Evolutionary conservation across 2,113 vertebrate genomes (phyloP).

Genomic region (Phalacrocorax pelagicus): DNA sequence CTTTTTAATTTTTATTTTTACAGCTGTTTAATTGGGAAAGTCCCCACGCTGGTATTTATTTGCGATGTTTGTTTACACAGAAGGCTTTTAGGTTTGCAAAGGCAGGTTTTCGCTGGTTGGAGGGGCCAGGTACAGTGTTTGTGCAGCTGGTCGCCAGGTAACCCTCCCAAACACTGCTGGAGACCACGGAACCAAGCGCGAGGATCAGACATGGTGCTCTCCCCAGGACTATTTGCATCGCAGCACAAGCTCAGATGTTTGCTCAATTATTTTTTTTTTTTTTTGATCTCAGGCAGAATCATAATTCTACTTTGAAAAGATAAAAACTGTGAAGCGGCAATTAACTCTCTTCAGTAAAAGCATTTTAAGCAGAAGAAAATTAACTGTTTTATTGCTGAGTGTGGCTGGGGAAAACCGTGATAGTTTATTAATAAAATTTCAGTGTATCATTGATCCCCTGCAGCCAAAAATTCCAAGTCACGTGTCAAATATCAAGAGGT

Average conservation of each 20-base stretch:
- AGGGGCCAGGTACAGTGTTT: conserved; percentile 52
- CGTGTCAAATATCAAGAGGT: not conserved
- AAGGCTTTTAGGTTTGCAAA: conserved; percentile 30
- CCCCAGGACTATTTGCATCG: not conserved
- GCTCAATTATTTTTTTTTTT: not conserved
- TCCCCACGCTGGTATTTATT: conserved; percentile 32
- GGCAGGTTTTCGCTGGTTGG: not conserved
- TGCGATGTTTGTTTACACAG: conserved; percentile 43
- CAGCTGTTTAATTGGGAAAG: conserved; percentile 45
- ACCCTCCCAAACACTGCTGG: conserved; percentile 39
- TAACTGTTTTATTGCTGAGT: not conserved
- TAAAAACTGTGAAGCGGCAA: not conserved
- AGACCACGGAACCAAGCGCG: not conserved
- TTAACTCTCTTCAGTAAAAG: not conserved
- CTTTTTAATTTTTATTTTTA: conserved; percentile 43
- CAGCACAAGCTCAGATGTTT: not conserved
- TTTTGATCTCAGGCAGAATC: not conserved
- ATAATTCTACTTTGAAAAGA: conserved; percentile 23
- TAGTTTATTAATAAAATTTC: not conserved
- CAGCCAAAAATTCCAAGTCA: not conserved
- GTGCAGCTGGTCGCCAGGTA: conserved; percentile 55
- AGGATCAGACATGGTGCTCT: not conserved
- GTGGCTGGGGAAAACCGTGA: not conserved
- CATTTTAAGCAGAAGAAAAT: conserved; percentile 5
- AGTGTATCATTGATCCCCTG: not conserved